Evolutionary conservation across 2,888 invertebrate genomes (phyloP), one percentile per base, ranked within the genome.

Genomic region (Lasioglossum malachurum): DNA sequence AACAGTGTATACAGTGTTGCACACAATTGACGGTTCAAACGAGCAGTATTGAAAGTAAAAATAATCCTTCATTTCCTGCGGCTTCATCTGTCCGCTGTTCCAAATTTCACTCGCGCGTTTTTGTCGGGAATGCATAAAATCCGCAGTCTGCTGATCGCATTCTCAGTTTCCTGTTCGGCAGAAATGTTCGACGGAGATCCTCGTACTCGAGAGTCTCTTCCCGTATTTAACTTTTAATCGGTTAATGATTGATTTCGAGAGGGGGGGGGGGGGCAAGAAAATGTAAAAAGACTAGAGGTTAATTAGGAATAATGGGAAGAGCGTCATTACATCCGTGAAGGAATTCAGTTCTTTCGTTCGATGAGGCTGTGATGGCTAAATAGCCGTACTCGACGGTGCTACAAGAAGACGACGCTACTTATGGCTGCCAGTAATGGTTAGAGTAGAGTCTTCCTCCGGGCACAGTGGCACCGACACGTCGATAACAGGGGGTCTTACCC

Each of bases 401-500:
- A n/a, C 53, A 76, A 76, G 75, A 44, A 76, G 44, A 76, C 76
- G 64, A 38, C 14, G 46, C 60, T 76, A 64, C 64, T 64, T 49
- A 67, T 67, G 46, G 46, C 35, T 31, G n/a, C n/a, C 46, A 8
- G 23, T 64, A 77, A 77, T 77, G 44, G 77, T 41, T 75, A 57
- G 75, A 80, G 69, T 75, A 60, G 49, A 67, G 49, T 73, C 35
- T 67, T 77, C 72, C 38, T 72, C 73, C 60, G 80, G n/a, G 69
- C 69, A 72, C 60, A 82, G 49, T 71, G 73, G 23, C 12, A 76
- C 57, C 38, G 71, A 64, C 77, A 38, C 67, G 77, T 44, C 64
- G 72, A 84, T 31, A 80, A 82, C 75, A 80, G 38, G 49, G 75
- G 82, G 75, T 78, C 79, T 73, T 74, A 53, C 75, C 64, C 74